These are phyloP conservation scores for Grallaria varia DNA, from an alignment of 2,113 vertebrate genomes.

Conservation along the genomic window DNA sequence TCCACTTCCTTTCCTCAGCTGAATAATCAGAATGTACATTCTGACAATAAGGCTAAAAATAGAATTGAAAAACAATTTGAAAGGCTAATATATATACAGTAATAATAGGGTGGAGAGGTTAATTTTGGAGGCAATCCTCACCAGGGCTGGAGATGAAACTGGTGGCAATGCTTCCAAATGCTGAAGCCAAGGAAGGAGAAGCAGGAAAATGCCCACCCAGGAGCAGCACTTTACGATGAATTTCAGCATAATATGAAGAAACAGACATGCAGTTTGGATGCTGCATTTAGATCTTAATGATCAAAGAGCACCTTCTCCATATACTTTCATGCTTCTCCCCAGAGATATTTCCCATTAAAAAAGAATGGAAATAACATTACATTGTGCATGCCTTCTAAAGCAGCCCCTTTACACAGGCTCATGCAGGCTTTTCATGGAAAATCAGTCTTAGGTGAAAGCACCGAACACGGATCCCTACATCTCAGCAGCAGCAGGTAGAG, in stretches of 20 bases:
- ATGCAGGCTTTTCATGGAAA: neutral
- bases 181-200: neutral
- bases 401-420: neutral
- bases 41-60: neutral
- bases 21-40: neutral
- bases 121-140: neutral
- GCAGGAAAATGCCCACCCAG: neutral
- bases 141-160: neutral
- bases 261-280: neutral
- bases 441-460: neutral
- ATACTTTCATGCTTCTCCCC: conserved; percentile 13
- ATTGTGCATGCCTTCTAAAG: neutral
- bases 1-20: neutral
- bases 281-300: conserved; percentile 27
- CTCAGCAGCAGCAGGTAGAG: neutral
- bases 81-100: neutral
- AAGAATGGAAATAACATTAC: conserved; percentile 15
- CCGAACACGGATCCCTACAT: neutral
- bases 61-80: neutral
- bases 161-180: neutral
- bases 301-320: neutral
- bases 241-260: neutral
- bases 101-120: neutral
- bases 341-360: conserved; percentile 18
- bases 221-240: neutral